Evolutionary conservation across 2,888 invertebrate genomes (phyloP).

Genomic region (Cybosia mesomella): DNA sequence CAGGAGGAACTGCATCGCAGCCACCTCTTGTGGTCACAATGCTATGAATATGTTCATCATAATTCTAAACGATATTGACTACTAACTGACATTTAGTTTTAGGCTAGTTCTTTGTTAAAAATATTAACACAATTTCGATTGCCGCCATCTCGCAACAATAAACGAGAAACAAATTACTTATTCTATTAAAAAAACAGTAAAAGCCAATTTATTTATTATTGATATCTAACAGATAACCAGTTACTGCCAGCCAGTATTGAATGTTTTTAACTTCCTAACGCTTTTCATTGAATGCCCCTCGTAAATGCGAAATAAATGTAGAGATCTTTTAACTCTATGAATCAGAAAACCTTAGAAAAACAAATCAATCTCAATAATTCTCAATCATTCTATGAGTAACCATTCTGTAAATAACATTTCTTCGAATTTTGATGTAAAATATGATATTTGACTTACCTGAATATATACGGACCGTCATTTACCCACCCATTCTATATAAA

Average conservation of each 20-base stretch:
- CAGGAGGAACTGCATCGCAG: background rate
- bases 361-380: slow-evolving; percentile 1
- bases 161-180: background rate
- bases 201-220: slow-evolving; percentile 2
- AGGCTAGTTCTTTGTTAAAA: too few species aligned
- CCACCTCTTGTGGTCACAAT: background rate
- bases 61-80: too few species aligned
- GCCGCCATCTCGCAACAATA: background rate
- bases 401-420: background rate
- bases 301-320: background rate
- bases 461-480: background rate
- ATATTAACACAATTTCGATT: too few species aligned
- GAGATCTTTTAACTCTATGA: background rate
- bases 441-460: background rate
- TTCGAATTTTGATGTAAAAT: background rate
- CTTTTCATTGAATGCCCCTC: background rate
- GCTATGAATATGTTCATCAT: too few species aligned
- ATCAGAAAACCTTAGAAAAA: background rate
- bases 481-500: background rate
- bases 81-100: too few species aligned
- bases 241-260: slow-evolving; percentile 1
- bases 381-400: background rate
- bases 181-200: slow-evolving; percentile 1
- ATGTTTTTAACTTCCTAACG: background rate
- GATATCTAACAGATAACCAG: slow-evolving; percentile 4